Conservation (phyloP, 1,140 invertebrate species). For the Heliconius congener region DNA sequence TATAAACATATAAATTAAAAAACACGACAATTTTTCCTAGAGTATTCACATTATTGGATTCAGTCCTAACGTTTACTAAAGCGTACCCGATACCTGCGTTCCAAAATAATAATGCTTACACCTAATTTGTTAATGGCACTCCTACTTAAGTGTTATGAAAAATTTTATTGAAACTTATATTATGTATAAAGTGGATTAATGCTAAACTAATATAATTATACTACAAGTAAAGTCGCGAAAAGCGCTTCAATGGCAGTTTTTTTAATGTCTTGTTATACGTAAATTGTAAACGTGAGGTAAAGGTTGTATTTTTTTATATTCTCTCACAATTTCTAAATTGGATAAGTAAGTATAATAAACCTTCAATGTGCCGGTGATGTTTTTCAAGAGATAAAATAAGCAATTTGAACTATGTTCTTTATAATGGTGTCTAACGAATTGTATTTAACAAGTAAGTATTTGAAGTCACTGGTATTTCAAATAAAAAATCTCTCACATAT, state of each 20-base stretch:
- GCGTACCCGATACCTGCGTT: constrained; percentile 14
- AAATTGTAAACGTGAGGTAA: constrained; percentile 11
- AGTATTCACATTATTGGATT: constrained; percentile 10
- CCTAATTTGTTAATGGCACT: constrained; percentile 7
- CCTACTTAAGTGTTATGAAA: constrained; percentile 6
- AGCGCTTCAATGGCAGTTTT: constrained; percentile 4
- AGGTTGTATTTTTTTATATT: not conserved
- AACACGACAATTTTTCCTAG: constrained; percentile 5
- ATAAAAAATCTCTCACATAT: constrained; percentile 34
- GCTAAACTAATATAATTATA: constrained; percentile 14
- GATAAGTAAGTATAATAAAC: not conserved
- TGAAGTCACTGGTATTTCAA: constrained; percentile 44
- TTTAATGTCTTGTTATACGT: not conserved
- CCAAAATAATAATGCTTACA: constrained; percentile 4
- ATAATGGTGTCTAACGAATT: not conserved
- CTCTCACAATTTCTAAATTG: constrained; percentile 8
- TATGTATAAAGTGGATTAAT: constrained; percentile 13
- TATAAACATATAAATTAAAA: not conserved
- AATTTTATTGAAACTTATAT: not conserved
- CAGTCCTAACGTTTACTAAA: constrained; percentile 13
- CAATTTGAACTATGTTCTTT: not conserved
- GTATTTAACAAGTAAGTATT: not conserved
- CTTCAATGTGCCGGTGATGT: not conserved
- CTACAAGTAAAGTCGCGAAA: constrained; percentile 8
- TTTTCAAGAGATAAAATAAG: not conserved